Evolutionary conservation across 2,113 vertebrate species (phyloP).

Genomic region (Loxodonta africana): DNA sequence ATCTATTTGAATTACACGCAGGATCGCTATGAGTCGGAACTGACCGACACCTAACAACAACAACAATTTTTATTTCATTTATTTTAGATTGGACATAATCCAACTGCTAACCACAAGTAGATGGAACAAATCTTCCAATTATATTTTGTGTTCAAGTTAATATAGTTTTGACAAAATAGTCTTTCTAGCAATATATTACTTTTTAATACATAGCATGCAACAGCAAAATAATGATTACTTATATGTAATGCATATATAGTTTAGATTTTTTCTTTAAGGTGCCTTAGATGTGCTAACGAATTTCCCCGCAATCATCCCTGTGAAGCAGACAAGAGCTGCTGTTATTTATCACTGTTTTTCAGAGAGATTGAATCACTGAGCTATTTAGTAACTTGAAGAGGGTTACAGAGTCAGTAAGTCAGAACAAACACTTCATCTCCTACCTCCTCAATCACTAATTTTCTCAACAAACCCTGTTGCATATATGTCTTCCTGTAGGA

Average conservation of each 20-base stretch:
- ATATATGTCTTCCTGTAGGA: not conserved
- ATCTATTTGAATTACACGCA: not conserved
- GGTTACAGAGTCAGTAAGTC: slow-evolving; percentile 44
- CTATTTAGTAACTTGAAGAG: slow-evolving; percentile 68
- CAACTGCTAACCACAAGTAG: not conserved
- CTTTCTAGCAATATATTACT: not conserved
- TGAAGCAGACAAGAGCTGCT: slow-evolving; percentile 44
- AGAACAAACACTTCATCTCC: slow-evolving; percentile 48
- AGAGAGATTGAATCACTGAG: slow-evolving; percentile 65
- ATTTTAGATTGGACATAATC: not conserved
- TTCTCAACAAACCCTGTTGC: slow-evolving; percentile 39
- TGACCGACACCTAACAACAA: not conserved
- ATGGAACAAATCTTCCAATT: not conserved
- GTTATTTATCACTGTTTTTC: slow-evolving; percentile 67
- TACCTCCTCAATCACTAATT: slow-evolving; percentile 15
- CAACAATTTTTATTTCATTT: not conserved
- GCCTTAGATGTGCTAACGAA: not conserved
- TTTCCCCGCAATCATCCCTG: slow-evolving; percentile 1
- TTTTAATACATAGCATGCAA: not conserved
- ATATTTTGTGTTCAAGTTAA: slow-evolving; percentile 25
- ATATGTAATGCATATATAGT: not conserved
- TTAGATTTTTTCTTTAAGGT: not conserved
- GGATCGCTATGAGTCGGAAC: not conserved
- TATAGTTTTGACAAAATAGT: slow-evolving; percentile 7
- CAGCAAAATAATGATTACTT: not conserved